These are phyloP conservation scores for Gulo gulo DNA, from an alignment of 2,113 vertebrate genomes.

Conservation along the genomic window DNA sequence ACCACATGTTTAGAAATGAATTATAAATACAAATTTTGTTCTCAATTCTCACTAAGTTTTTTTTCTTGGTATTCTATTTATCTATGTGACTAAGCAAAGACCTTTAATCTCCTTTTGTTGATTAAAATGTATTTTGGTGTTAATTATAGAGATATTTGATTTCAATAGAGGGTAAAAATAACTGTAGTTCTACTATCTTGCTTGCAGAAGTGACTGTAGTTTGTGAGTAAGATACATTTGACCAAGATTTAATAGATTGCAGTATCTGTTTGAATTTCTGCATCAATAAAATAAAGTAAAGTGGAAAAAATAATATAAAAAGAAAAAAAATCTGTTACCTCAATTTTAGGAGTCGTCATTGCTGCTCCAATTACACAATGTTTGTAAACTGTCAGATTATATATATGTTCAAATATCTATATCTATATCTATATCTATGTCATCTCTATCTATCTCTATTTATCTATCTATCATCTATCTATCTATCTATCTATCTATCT, in stretches of 20 bases:
- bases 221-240: neutral
- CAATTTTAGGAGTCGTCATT: neutral
- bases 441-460: no score
- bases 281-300: neutral
- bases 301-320: no score
- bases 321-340: neutral
- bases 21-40: neutral
- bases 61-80: no score
- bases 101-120: neutral
- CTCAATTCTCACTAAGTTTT: neutral
- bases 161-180: neutral
- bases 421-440: no score
- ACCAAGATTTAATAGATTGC: neutral
- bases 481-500: no score
- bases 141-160: neutral
- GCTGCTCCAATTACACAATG: neutral
- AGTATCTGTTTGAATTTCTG: neutral
- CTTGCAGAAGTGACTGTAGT: neutral
- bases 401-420: no score
- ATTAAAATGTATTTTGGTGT: neutral
- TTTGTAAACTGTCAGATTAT: neutral
- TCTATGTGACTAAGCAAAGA: neutral
- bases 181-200: no score
- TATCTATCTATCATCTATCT: no score
- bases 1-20: neutral